Conservation (phyloP, 2,113 vertebrate species). For the Apteryx mantelli region DNA sequence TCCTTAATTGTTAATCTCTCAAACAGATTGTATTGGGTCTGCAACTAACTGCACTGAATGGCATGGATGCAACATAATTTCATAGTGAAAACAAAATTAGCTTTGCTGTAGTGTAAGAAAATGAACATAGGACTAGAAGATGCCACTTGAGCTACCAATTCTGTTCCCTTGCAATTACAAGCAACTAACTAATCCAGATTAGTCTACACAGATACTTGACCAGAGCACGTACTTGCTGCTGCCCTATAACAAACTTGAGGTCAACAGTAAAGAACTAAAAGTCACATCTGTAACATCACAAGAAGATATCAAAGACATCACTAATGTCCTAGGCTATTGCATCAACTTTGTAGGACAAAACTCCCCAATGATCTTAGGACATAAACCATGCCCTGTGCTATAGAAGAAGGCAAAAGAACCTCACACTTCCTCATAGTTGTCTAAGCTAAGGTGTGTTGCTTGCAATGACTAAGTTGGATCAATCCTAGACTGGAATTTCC, state of each 20-base stretch:
- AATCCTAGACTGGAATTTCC: background rate
- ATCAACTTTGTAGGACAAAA: rapidly evolving
- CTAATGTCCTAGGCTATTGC: background rate
- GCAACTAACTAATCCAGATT: background rate
- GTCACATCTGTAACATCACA: background rate
- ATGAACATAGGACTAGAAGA: background rate
- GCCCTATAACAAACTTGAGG: background rate
- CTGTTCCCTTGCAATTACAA: background rate
- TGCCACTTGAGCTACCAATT: background rate
- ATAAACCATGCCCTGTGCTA: background rate
- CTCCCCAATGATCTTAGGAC: background rate
- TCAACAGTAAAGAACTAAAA: background rate
- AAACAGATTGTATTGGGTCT: background rate
- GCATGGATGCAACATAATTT: background rate
- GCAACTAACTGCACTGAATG: background rate
- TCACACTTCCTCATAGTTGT: background rate
- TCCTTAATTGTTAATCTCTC: background rate
- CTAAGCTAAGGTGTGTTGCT: background rate
- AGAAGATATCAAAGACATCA: background rate
- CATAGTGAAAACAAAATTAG: background rate
- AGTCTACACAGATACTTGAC: background rate
- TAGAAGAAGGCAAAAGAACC: background rate
- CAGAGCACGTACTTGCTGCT: background rate
- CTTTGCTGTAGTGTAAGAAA: background rate
- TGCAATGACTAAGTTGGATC: background rate